Base-by-base conservation (phyloP, 92 coral and sea anemone genomes). In the Plumapathes pennacea region DNA sequence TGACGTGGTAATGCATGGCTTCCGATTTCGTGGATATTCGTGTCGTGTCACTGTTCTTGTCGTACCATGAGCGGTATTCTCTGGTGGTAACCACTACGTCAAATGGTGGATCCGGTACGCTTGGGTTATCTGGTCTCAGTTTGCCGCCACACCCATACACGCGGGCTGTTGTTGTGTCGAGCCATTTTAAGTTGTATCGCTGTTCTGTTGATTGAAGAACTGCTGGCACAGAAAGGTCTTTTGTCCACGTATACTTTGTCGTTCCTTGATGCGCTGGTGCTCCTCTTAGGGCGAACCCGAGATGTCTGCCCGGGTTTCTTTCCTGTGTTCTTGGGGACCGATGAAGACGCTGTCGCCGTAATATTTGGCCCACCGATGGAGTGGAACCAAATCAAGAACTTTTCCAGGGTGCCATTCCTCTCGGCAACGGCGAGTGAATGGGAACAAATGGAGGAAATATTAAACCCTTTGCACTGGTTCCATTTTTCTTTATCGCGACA, bases 111-210 rank as follows among this genome's bases (percentile, higher is more conserved):
- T 22, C 14, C 45, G 76, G 77, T n/a, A 57, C 25, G 40, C 18
- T 42, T n/a, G 57, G 57, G 8, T 7, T 22, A 69, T 17, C 7
- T 2, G 12, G 7, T 56, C 77, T 32, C 31, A 69, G 77, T 18
- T 69, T 46, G 1, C 77, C 69, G 21, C 69, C 44, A 20, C 68
- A 69, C 0, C 77, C 69, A 44, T 69, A 69, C 4, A 69, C 76
- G 10, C 37, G 67, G n/a, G 77, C 77, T 6, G 46, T 69, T 10
- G 48, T 3, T 7, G 22, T 20, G 10, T 10, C 28, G 11, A 58
- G 49, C 69, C 77, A 69, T 32, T 48, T 57, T 29, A 46, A 13
- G 0, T 21, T 20, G 58, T 11, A 41, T 8, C 20, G 12, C n/a
- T 18, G n/a, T 25, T n/a, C 30, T 42, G 17, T 25, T 12, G 11